phyloP scores from a whole-genome alignment of 2,797 vertebrate species.

The Ptychadena robeensis region DNA sequence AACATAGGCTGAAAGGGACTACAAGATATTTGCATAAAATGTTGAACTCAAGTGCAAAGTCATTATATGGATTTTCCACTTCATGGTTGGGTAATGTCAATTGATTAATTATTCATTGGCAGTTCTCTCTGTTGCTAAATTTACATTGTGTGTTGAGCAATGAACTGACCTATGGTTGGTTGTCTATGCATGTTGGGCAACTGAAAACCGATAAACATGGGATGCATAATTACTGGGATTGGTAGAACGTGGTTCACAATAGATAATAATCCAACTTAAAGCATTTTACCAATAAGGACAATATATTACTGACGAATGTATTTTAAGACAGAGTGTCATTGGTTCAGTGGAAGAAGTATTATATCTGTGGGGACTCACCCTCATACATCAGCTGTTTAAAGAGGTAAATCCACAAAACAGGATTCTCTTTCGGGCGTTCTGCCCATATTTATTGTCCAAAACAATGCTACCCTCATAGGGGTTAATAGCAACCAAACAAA shows the following conservation, averaged over 20 bases:
- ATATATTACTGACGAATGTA: no score
- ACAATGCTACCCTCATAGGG: no score
- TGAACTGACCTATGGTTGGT: not conserved
- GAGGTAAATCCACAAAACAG: no score
- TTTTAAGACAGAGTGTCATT: no score
- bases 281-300: not conserved
- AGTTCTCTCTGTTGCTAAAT: constrained; percentile 14
- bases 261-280: not conserved
- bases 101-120: constrained; percentile 53
- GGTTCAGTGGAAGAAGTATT: no score
- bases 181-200: not conserved
- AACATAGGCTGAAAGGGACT: constrained; percentile 19
- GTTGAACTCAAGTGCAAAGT: constrained; percentile 40
- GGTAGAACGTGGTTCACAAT: not conserved
- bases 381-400: no score
- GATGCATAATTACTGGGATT: not conserved
- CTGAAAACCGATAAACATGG: not conserved
- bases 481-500: no score
- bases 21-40: constrained; percentile 55
- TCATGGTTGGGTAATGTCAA: constrained; percentile 40
- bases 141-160: not conserved
- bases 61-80: constrained; percentile 59
- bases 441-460: no score
- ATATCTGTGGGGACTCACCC: no score
- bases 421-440: no score